Base-by-base conservation (phyloP, 2,888 invertebrate genomes). In the Lasioglossum oenotherae region DNA sequence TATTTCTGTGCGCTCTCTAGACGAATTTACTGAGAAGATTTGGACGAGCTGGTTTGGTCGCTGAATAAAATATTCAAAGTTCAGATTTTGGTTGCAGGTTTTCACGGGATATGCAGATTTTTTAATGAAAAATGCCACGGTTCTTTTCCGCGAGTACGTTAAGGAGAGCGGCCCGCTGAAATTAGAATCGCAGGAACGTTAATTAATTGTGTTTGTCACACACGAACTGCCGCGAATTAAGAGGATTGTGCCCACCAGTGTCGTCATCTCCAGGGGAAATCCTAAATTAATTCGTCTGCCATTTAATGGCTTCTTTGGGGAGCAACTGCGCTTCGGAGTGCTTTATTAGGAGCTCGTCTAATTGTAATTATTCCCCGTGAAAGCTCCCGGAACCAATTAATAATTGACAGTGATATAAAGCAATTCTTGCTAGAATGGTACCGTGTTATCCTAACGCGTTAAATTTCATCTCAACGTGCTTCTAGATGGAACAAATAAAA, bases 161-260 rank as follows among this genome's bases (percentile, higher is more conserved):
- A n/a, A 74, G 46, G 46, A 46, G 44, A 8, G 64, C 19, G n/a
- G 46, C 0, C 19, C 16, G 35, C 12, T n/a, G n/a, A 60, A 75
- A 81, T 71, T 74, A 49, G 57, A 78, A 31, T 74, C 71, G 78
- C 27, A 41, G n/a, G n/a, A 78, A 84, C 71, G 84, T 71, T 81
- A 81, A 84, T 84, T 78, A 74, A 84, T 78, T 82, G 71, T 74
- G 78, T 60, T 41, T 82, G 49, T 84, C 81, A 78, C 80, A 78
- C 80, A 41, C 4, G 53, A 76, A 73, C 31, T 53, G 12, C 60
- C n/a, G 35, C 19, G 74, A 71, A 46, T 74, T 69, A 81, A 82
- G 49, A 10, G 82, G 78, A 78, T 84, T 83, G 53, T 0, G 60
- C 19, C 49, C 12, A 46, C 16, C 19, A 44, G 23, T 35, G 31